Percentiles rank a stretch among this genome's conserved stretches.
These are phyloP conservation scores for Hedychridium roseum DNA, from an alignment of 2,888 invertebrate species.

Conservation along the genomic window DNA sequence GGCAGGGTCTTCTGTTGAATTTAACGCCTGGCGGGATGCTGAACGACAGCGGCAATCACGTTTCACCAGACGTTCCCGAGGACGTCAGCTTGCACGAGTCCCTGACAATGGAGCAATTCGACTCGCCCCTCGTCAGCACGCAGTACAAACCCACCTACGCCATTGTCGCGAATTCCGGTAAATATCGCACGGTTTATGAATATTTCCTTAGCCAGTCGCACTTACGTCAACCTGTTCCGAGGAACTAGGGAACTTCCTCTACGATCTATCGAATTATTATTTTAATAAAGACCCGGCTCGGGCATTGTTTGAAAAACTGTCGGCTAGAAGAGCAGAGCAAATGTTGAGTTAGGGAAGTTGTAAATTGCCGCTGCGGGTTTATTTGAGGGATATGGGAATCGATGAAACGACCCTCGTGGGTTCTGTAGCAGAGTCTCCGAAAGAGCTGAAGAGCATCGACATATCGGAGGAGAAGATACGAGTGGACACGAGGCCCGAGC, in stretches of 20 bases:
- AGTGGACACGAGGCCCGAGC: constrained; percentile 47
- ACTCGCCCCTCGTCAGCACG: constrained; percentile 66
- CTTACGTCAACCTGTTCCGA: too few species aligned
- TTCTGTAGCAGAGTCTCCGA: constrained; percentile 36
- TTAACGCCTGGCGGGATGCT: constrained; percentile 66
- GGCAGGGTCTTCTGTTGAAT: constrained; percentile 69
- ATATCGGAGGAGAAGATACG: constrained; percentile 38
- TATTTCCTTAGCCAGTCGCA: too few species aligned
- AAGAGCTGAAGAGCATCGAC: constrained; percentile 33
- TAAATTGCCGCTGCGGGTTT: background rate
- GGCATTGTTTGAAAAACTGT: too few species aligned
- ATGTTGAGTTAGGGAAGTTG: background rate
- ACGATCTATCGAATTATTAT: too few species aligned
- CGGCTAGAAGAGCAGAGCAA: too few species aligned
- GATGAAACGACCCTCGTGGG: too few species aligned
- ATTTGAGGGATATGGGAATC: background rate
- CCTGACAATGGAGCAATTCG: constrained; percentile 65
- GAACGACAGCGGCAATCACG: constrained; percentile 50
- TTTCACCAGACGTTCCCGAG: constrained; percentile 53
- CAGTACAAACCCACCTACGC: constrained; percentile 67
- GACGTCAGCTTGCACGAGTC: constrained; percentile 59
- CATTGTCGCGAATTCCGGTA: constrained; percentile 60
- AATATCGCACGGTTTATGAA: too few species aligned
- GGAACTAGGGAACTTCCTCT: too few species aligned
- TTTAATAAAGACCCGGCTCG: too few species aligned